These are phyloP conservation scores for Bellardia pandia DNA, from an alignment of 2,888 invertebrate genomes.

Conservation along the genomic window DNA sequence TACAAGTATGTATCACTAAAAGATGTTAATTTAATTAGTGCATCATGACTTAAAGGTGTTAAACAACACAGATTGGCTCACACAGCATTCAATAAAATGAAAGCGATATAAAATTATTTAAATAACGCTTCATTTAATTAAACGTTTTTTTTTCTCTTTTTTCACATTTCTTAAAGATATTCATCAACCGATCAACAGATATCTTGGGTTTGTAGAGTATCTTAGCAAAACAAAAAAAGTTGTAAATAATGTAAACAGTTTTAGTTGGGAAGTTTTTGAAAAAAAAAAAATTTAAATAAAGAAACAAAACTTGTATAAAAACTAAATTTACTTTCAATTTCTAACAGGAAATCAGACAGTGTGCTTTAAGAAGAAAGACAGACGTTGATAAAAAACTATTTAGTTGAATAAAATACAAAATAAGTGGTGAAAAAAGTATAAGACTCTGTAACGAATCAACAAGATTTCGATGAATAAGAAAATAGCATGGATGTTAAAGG, in stretches of 20 bases:
- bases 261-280: constrained; percentile 11
- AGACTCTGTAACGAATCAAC: constrained; percentile 16
- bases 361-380: constrained; percentile 46
- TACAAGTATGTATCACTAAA: neutral
- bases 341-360: constrained; percentile 68
- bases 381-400: constrained; percentile 12
- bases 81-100: constrained; percentile 43
- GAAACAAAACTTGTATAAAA: constrained; percentile 50
- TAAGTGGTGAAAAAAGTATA: neutral
- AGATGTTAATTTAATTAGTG: constrained; percentile 47
- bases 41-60: constrained; percentile 53
- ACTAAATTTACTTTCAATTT: constrained; percentile 70
- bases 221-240: neutral
- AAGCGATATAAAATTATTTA: constrained; percentile 48
- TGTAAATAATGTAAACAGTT: constrained; percentile 10
- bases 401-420: constrained; percentile 31
- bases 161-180: constrained; percentile 1
- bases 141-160: neutral
- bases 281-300: constrained; percentile 21
- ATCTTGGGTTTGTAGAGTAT: neutral
- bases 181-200: constrained; percentile 21
- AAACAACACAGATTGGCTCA: constrained; percentile 22
- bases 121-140: constrained; percentile 42
- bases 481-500: constrained; percentile 55
- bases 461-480: constrained; percentile 58